Evolutionary conservation across 1,140 invertebrate genomes (phyloP).

Genomic region (Zaprionus taronus): DNA sequence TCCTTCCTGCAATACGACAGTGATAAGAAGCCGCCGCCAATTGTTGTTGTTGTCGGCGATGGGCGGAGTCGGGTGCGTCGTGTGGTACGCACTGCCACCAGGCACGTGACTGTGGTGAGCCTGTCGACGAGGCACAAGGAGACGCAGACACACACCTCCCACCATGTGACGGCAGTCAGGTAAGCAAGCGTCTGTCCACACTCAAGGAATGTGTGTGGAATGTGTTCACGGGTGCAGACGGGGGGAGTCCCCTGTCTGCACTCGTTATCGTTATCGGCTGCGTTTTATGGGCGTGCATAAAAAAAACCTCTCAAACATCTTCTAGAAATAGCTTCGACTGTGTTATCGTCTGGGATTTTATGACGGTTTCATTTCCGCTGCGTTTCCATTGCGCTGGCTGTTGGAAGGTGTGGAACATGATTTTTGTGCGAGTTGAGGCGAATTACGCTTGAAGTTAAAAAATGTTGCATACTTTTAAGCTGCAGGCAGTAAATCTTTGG

Average conservation of each 20-base stretch:
- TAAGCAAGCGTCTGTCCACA: slow-evolving; percentile 63
- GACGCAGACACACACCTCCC: slow-evolving; percentile 83
- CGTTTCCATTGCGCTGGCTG: slow-evolving; percentile 9
- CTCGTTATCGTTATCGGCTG: slow-evolving; percentile 29
- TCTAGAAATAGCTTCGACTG: background rate
- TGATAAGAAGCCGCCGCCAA: slow-evolving; percentile 78
- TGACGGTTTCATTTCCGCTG: background rate
- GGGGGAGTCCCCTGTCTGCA: background rate
- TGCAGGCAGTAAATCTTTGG: background rate
- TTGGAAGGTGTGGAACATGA: background rate
- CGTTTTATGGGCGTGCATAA: slow-evolving; percentile 17
- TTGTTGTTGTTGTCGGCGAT: slow-evolving; percentile 84
- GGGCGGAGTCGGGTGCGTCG: slow-evolving; percentile 80
- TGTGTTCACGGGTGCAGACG: background rate
- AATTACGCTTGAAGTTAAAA: background rate
- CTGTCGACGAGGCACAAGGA: slow-evolving; percentile 84
- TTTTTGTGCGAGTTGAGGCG: background rate
- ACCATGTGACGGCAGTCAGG: slow-evolving; percentile 84
- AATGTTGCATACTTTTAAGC: slow-evolving; percentile 25
- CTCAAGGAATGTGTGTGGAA: background rate
- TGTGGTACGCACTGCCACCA: slow-evolving; percentile 80
- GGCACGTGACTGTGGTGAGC: slow-evolving; percentile 84
- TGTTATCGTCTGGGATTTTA: slow-evolving; percentile 19
- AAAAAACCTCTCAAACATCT: background rate
- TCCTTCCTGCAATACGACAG: slow-evolving; percentile 82